Conservation (phyloP, 2,797 vertebrate species). For the Dryobates pubescens region DNA sequence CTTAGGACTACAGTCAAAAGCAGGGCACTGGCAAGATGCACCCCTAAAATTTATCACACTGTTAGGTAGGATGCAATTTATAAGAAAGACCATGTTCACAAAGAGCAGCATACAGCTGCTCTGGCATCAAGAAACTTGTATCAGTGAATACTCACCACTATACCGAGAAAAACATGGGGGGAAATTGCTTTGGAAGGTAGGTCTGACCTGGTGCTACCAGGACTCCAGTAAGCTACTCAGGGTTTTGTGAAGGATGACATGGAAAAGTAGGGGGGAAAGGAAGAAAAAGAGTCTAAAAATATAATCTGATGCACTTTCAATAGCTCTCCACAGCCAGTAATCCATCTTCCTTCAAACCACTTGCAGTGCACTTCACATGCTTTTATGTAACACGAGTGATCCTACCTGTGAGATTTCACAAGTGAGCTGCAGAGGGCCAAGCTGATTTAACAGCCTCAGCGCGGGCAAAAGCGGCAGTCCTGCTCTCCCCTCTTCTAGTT, state of each 20-base stretch:
- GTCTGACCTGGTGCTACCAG: background rate
- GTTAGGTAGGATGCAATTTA: background rate
- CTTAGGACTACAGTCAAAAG: background rate
- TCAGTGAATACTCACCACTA: background rate
- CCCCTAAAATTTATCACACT: background rate
- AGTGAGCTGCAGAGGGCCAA: background rate
- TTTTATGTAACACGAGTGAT: background rate
- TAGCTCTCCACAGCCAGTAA: background rate
- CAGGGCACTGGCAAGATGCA: background rate
- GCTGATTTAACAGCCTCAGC: background rate
- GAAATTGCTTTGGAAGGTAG: background rate
- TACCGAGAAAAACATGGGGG: background rate
- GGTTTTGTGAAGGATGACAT: background rate
- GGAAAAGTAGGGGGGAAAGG: background rate
- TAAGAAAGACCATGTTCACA: background rate
- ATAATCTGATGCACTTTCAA: background rate
- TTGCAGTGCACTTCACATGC: background rate
- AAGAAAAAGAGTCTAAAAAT: background rate
- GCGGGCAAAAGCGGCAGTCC: fast-evolving
- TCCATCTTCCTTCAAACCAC: background rate
- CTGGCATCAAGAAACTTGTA: background rate
- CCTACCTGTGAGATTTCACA: background rate
- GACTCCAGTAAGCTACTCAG: background rate
- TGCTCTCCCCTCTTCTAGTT: background rate
- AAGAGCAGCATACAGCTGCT: background rate